Conservation (phyloP, 1,140 invertebrate species). For the Bilobella aurantiaca region DNA sequence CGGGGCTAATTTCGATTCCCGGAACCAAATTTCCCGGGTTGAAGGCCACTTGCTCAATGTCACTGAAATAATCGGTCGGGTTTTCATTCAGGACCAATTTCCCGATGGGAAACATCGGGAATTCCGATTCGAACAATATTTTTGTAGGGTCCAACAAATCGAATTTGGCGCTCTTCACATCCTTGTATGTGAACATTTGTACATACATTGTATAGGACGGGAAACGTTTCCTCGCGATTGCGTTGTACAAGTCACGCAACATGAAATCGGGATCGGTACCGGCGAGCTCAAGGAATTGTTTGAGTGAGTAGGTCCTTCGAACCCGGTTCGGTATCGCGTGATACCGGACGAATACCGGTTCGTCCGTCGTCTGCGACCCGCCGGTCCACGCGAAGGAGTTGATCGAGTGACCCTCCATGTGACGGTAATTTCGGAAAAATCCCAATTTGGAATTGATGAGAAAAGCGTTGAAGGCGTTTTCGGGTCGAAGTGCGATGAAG, state of each 20-base stretch:
- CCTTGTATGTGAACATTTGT: constrained; percentile 30
- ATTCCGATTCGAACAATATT: constrained; percentile 73
- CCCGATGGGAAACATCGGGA: constrained; percentile 80
- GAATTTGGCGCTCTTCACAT: constrained; percentile 40
- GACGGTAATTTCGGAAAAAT: constrained; percentile 42
- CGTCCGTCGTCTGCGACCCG: constrained; percentile 36
- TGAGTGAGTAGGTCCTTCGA: constrained; percentile 44
- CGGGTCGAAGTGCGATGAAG: constrained; percentile 42
- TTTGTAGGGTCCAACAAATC: constrained; percentile 63
- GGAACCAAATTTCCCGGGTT: constrained; percentile 48
- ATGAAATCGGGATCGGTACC: constrained; percentile 38
- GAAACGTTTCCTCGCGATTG: constrained; percentile 47
- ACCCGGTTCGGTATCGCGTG: constrained; percentile 48
- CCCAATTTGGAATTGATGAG: constrained; percentile 47
- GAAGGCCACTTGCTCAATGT: constrained; percentile 77
- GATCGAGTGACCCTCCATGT: constrained; percentile 48
- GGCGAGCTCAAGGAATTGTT: constrained; percentile 43
- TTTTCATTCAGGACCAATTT: constrained; percentile 56
- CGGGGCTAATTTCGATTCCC: constrained; percentile 45
- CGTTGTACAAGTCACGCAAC: constrained; percentile 42
- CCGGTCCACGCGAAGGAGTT: constrained; percentile 51
- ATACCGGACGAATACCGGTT: constrained; percentile 46
- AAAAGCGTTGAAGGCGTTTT: constrained; percentile 45
- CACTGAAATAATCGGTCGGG: constrained; percentile 83
- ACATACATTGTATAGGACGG: constrained; percentile 48